Percentiles rank a stretch among this genome's conserved stretches.
phyloP scores from a whole-genome alignment of 2,113 vertebrate genomes.

The Clarias magur region DNA sequence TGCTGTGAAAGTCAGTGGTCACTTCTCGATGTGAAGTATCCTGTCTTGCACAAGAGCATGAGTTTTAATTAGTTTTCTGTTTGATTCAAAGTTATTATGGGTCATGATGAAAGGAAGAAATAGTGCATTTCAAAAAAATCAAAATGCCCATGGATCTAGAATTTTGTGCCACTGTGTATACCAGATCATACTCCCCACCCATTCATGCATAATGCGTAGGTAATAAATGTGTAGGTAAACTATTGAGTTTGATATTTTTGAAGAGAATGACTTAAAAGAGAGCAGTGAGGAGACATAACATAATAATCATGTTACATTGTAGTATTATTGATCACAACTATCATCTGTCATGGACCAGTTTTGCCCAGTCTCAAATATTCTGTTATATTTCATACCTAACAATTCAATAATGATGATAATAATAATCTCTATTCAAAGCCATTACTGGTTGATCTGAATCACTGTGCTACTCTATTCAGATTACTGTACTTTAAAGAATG shows the following conservation, averaged over 20 bases:
- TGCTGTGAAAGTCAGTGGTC: too few species aligned
- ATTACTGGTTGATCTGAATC: neutral
- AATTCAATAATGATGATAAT: neutral
- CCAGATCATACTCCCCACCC: neutral
- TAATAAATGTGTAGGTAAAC: neutral
- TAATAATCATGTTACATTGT: neutral
- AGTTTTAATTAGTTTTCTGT: too few species aligned
- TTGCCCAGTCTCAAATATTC: neutral
- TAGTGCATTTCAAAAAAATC: too few species aligned
- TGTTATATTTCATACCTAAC: neutral
- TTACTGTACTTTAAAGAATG: neutral
- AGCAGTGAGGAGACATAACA: neutral
- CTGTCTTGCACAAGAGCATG: too few species aligned
- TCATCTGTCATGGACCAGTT: neutral
- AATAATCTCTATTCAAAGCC: neutral
- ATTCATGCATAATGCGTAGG: neutral
- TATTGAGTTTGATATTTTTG: neutral
- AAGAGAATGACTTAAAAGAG: neutral
- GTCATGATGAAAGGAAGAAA: too few species aligned
- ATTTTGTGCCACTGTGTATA: neutral
- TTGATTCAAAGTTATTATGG: too few species aligned
- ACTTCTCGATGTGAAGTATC: too few species aligned
- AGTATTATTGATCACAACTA: neutral
- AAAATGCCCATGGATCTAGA: too few species aligned
- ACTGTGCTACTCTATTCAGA: neutral